These are phyloP conservation scores for Pandemis cinnamomeana DNA, from an alignment of 2,888 invertebrate species.

Conservation along the genomic window DNA sequence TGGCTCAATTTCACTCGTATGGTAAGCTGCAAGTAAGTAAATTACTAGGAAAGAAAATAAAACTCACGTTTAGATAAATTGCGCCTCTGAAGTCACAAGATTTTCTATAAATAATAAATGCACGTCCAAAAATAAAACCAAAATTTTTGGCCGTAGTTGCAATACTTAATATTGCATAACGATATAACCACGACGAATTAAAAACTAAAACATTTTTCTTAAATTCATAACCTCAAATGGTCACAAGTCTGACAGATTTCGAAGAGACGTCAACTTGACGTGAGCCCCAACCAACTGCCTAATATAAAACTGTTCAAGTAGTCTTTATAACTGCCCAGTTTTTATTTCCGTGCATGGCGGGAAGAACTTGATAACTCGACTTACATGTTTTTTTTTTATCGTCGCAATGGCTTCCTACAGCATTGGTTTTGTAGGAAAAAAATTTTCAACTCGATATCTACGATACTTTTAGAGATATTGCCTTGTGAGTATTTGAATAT, in stretches of 20 bases:
- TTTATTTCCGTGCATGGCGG: no score
- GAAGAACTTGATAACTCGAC: no score
- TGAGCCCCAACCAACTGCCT: neutral
- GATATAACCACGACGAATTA: conserved; percentile 27
- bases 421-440: no score
- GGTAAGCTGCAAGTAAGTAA: neutral
- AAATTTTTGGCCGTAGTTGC: conserved; percentile 24
- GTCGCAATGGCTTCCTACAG: no score
- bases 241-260: conserved; percentile 35
- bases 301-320: neutral
- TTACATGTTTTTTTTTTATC: no score
- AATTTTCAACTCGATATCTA: no score
- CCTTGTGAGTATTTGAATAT: no score
- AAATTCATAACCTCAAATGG: conserved; percentile 38
- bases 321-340: neutral
- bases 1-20: neutral
- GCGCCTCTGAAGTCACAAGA: conserved; percentile 1
- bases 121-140: conserved; percentile 20
- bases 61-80: conserved; percentile 21
- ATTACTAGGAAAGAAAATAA: neutral
- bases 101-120: conserved; percentile 19
- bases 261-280: neutral
- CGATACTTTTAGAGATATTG: no score
- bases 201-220: conserved; percentile 36
- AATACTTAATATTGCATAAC: conserved; percentile 36